Conservation (phyloP, 1,140 invertebrate genomes). For the Drosophila mojavensis region DNA sequence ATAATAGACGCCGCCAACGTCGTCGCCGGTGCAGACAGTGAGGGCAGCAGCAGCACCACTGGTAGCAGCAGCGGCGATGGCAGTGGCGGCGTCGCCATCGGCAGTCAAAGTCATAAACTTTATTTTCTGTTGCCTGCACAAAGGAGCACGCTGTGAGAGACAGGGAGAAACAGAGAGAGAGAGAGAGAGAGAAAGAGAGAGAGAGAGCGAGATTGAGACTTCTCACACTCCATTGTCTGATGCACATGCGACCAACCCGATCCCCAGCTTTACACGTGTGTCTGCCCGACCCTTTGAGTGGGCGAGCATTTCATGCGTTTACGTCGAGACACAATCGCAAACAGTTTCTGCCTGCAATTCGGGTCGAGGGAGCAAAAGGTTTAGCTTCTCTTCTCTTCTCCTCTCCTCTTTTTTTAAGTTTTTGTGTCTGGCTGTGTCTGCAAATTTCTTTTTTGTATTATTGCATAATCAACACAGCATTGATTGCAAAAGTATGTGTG, state of each 20-base stretch:
- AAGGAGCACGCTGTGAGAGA: slow-evolving; percentile 56
- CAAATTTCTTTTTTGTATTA: slow-evolving; percentile 54
- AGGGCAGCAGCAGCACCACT: background rate
- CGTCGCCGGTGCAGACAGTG: slow-evolving; percentile 65
- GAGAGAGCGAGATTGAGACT: slow-evolving; percentile 28
- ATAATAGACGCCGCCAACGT: slow-evolving; percentile 60
- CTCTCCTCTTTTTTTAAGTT: slow-evolving; percentile 24
- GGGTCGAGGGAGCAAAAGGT: background rate
- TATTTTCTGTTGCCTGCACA: slow-evolving; percentile 81
- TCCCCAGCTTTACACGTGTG: slow-evolving; percentile 30
- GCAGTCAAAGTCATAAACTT: slow-evolving; percentile 80
- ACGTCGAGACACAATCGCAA: slow-evolving; percentile 47
- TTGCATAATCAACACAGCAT: slow-evolving; percentile 54
- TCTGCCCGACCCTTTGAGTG: slow-evolving; percentile 48
- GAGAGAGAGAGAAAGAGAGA: slow-evolving; percentile 12
- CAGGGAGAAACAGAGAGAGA: slow-evolving; percentile 22
- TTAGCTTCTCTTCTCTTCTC: background rate
- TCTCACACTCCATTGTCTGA: slow-evolving; percentile 45
- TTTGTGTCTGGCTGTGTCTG: slow-evolving; percentile 49
- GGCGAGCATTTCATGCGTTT: slow-evolving; percentile 53
- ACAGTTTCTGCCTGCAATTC: slow-evolving; percentile 46
- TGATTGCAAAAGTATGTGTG: slow-evolving; percentile 46
- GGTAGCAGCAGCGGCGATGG: background rate
- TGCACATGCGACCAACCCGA: slow-evolving; percentile 36
- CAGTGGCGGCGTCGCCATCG: slow-evolving; percentile 52